These are phyloP conservation scores for Amblyornis subalaris DNA, from an alignment of 2,113 vertebrate species.

Conservation along the genomic window DNA sequence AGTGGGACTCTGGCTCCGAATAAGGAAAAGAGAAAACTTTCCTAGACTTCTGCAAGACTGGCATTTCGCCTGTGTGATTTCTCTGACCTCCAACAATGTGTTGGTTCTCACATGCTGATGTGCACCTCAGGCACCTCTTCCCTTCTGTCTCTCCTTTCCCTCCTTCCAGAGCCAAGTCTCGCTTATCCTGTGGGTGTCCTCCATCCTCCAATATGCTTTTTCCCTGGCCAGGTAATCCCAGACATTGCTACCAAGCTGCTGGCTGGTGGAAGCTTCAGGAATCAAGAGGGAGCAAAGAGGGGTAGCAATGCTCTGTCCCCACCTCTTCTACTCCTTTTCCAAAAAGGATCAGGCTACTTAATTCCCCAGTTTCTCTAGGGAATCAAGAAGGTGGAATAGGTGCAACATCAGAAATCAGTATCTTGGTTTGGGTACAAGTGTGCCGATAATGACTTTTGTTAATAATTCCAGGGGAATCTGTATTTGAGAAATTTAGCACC, in stretches of 20 bases:
- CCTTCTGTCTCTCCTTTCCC: background rate
- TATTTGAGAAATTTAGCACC: background rate
- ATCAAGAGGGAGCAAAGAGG: background rate
- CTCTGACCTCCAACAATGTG: background rate
- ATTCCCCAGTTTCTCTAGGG: background rate
- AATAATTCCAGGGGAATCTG: background rate
- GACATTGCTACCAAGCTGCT: background rate
- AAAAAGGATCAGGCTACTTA: background rate
- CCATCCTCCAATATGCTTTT: background rate
- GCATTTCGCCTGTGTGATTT: background rate
- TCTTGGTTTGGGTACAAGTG: background rate
- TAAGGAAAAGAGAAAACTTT: background rate
- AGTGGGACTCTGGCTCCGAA: background rate
- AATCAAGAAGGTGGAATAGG: background rate
- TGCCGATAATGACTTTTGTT: background rate
- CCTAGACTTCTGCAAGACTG: background rate
- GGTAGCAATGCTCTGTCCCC: background rate
- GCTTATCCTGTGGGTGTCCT: background rate
- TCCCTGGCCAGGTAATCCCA: background rate
- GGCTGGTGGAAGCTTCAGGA: background rate
- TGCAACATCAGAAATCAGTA: background rate
- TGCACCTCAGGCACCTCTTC: background rate
- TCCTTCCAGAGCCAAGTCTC: background rate
- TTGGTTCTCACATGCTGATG: fast-evolving
- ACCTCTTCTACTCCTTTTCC: background rate